Base-by-base conservation (phyloP, 2,888 invertebrate species). In the Syritta pipiens region DNA sequence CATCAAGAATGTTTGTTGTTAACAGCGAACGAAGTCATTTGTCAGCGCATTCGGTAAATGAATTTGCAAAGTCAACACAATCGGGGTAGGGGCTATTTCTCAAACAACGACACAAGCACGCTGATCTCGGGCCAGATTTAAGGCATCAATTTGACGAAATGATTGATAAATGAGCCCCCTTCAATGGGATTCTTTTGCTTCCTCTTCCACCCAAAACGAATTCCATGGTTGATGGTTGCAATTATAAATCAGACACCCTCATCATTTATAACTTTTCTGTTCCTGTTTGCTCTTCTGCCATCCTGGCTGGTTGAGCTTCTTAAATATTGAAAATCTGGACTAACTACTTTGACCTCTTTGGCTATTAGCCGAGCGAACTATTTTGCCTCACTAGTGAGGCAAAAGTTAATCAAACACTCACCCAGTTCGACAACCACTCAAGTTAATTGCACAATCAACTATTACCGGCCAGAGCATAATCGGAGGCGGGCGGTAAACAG, bases 81-180 rank as follows among this genome's bases (percentile, higher is more conserved):
- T 7, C 22, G 17, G 17, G 51, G 24, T 12, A 32, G 20, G n/a
- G 19, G 19, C 26, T 22, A 63, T 46, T 32, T 44, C 14, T 42
- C 28, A 28, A 55, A 30, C 20, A 55, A 35, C 35, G 20, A n/a
- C 10, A 5, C 20, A 12, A 20, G 63, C 51, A 59, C 48, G 62
- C 46, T 37, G n/a, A 35, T 5, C 19, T 22, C 17, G 24, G 35
- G 14, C 6, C 3, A 26, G 46, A 35, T 55, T 59, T 12, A 49
- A 24, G 35, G 26, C 55, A 55, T 26, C 44, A 9, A 59, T 44
- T 44, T 59, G 59, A 44, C 32, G 32, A 9, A 42, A 49, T 68
- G 68, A 68, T 68, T 68, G 42, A 68, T 68, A 68, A 37, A 37
- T 37, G n/a, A n/a, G n/a, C n/a, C n/a, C n/a, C n/a, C n/a, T n/a